These are phyloP conservation scores for Canis aureus DNA, from an alignment of 2,113 vertebrate genomes.

Conservation along the genomic window DNA sequence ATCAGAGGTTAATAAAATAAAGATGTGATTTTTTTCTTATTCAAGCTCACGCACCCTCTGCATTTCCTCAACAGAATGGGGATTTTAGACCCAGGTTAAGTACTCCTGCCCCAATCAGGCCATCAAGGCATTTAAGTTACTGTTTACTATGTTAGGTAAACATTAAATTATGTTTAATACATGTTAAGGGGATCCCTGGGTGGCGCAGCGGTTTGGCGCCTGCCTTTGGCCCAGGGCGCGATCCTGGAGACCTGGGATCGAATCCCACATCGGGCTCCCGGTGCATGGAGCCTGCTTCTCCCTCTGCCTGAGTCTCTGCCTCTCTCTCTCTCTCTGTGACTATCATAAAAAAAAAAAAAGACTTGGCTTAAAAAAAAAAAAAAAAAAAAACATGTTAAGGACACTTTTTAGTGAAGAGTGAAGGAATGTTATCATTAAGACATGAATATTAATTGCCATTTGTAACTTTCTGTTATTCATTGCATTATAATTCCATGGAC, in stretches of 20 bases:
- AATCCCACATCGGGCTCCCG: no score
- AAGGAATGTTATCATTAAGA: neutral
- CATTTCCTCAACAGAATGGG: neutral
- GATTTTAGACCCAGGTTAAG: conserved; percentile 24
- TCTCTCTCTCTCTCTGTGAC: no score
- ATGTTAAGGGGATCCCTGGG: no score
- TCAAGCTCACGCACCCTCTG: neutral
- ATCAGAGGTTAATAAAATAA: conserved; percentile 44
- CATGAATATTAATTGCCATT: neutral
- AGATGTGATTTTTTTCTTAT: neutral
- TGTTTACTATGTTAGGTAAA: neutral
- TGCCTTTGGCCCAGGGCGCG: no score
- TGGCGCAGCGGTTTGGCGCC: no score
- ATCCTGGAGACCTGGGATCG: no score
- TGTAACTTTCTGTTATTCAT: neutral
- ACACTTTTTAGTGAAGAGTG: neutral
- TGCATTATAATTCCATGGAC: neutral
- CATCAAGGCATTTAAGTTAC: neutral
- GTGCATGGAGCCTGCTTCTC: no score
- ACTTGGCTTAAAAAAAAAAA: no score
- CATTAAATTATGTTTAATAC: conserved; percentile 34
- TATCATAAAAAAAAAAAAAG: no score
- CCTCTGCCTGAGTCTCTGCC: no score
- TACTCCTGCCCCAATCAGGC: neutral
- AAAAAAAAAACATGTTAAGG: conserved; percentile 27